Evolutionary conservation across 2,113 vertebrate genomes (phyloP), one percentile per base, ranked within the genome.

Genomic region (Cyanocitta stelleri): DNA sequence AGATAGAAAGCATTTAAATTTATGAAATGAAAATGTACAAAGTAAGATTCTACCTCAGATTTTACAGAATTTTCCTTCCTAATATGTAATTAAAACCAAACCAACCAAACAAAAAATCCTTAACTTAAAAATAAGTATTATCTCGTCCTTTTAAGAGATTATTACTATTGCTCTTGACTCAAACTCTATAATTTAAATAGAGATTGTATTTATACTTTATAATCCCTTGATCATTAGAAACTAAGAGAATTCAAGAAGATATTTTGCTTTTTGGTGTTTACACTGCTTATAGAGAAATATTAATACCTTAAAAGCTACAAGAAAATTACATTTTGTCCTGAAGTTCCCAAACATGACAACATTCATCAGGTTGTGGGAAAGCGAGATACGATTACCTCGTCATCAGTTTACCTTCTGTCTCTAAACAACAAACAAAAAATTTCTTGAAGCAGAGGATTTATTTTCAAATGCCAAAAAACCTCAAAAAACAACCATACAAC

Each of bases 101-200:
- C 0, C 7, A 64, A 76, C 0, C 1, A 20, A 82, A 19, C 3
- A 71, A 92, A 74, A 48, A 3, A 0, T 2, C 10, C 9, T 62
- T 59, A 71, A 61, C 24, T 14, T 32, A 80, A 63, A 37, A 80
- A 13, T 51, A 80, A 32, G 3, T 9, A 26, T 56, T 33, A n/a
- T 29, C 32, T 90, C 37, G 7, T 59, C 18, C 33, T 29, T 7
- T 32, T 59, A 51, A 74, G 10, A 73, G 19, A 64, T 37, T 55
- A 49, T 54, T 49, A 59, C 15, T 37, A 10, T 30, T 56, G 13
- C 21, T 62, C 5, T 33, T 14, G 16, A 85, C 10, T 88, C 13
- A n/a, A 82, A 73, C 6, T 32, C 39, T 22, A 22, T 3, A 39
- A 73, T 27, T 79, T 55, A 72, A 59, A 55, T 3, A 55, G 7